Base-by-base conservation (phyloP, 2,797 vertebrate species). In the Luscinia megarhynchos region DNA sequence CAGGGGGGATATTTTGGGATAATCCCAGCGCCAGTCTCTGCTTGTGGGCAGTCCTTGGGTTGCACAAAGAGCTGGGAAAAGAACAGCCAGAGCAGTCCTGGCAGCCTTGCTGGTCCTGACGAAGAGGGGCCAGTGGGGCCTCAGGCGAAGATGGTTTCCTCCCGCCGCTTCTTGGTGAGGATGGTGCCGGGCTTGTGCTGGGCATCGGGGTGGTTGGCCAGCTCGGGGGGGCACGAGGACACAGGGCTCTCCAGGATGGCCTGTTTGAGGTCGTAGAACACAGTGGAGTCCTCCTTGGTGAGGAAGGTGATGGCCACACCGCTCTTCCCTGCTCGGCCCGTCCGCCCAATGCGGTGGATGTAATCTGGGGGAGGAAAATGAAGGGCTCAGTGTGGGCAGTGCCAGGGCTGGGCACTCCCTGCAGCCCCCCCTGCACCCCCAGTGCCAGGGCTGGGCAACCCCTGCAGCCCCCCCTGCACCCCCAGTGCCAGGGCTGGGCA, bases 151-250 rank as follows among this genome's bases (percentile, higher is more conserved):
- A 99, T 99, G 90, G 99, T 99, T 96, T 99, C 99, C 96, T 99
- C 99, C 27, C 99, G 98, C 27, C 99, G 98, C 98, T 99, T 99
- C 98, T 99, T 99, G 97, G 99, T 99, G 92, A 99, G 99, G 97
- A 99, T 99, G 94, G 99, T 99, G 95, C 99, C 99, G 0, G 99
- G 99, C 68, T 99, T 99, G 98, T 99, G 99, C 96, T 99, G 99
- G 69, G 99, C 99, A 4, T 99, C 99, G 1, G 99, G 99, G 96
- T 99, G 99, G 97, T 99, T 99, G 93, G 99, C 94, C 50, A 99
- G 98, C 97, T 99, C 99, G 0, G 99, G 99, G 0, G 99, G 99
- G 63, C 99, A 99, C n/a, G 98, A 99, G 53, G 99, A 99, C 46
- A 99, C 99, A 0, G 99, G 99, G 96, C 99, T 99, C 97, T 99